Percentiles rank a stretch among this genome's conserved stretches.
phyloP scores from a whole-genome alignment of 2,113 vertebrate genomes.

The Epinephelus lanceolatus region DNA sequence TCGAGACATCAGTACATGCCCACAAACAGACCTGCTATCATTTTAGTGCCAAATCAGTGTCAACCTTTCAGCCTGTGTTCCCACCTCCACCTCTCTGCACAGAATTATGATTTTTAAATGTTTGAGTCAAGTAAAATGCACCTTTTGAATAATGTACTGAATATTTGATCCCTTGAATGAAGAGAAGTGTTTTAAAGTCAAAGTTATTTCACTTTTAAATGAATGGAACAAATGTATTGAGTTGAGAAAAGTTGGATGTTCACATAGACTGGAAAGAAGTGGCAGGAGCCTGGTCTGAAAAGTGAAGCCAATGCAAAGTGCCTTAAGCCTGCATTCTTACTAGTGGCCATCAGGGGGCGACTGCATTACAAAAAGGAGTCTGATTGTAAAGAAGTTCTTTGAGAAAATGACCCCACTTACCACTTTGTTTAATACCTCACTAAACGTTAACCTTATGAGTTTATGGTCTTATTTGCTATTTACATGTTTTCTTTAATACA shows the following conservation, averaged over 20 bases:
- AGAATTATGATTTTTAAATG: not conserved
- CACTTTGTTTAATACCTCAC: too few relatives aligned
- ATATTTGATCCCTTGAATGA: not conserved
- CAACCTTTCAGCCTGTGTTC: not conserved
- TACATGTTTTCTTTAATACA: too few relatives aligned
- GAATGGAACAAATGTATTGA: slow-evolving; percentile 6
- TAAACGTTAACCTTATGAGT: too few relatives aligned
- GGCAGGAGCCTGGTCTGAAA: too few relatives aligned
- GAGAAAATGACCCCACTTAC: too few relatives aligned
- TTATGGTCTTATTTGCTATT: too few relatives aligned
- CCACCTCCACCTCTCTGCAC: not conserved
- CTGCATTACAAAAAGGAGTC: too few relatives aligned
- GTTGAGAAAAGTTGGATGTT: not conserved
- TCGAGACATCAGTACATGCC: slow-evolving; percentile 31
- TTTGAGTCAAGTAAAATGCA: not conserved
- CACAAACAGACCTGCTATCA: slow-evolving; percentile 24
- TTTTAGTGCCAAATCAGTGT: slow-evolving; percentile 47
- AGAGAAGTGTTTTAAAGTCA: not conserved
- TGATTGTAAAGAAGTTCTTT: too few relatives aligned
- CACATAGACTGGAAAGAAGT: not conserved
- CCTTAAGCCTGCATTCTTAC: too few relatives aligned
- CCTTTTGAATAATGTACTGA: not conserved
- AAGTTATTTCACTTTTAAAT: slow-evolving; percentile 14
- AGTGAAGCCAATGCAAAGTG: too few relatives aligned
- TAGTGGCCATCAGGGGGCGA: too few relatives aligned